Conservation (phyloP, 2,888 invertebrate species). For the Osmoderma eremita region DNA sequence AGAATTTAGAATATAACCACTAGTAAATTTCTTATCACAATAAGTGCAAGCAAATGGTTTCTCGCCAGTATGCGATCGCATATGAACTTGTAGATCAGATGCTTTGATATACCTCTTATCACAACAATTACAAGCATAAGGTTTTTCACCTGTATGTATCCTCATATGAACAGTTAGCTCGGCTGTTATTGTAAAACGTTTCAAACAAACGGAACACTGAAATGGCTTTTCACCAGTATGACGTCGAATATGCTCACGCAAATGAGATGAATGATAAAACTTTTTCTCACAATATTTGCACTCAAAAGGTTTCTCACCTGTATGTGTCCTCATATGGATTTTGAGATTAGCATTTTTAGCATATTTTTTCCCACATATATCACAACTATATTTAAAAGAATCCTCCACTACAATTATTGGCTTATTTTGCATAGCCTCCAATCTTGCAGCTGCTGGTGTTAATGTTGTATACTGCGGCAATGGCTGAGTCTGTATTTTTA, state of each 20-base stretch:
- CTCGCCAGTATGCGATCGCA: constrained; percentile 62
- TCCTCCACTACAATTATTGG: constrained; percentile 43
- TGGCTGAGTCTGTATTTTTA: constrained; percentile 28
- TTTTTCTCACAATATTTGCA: constrained; percentile 62
- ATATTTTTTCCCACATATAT: constrained; percentile 59
- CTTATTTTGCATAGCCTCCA: constrained; percentile 40
- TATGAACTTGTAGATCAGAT: constrained; percentile 66
- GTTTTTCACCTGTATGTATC: constrained; percentile 68
- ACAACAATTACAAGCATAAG: constrained; percentile 67
- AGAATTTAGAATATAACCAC: constrained; percentile 70
- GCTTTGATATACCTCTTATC: constrained; percentile 68
- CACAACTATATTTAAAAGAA: constrained; percentile 55
- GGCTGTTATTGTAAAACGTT: constrained; percentile 60
- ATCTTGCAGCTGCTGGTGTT: constrained; percentile 34
- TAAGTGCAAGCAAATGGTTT: constrained; percentile 58
- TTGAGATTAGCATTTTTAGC: constrained; percentile 60
- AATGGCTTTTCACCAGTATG: constrained; percentile 62
- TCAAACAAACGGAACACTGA: constrained; percentile 59
- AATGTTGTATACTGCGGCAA: constrained; percentile 28
- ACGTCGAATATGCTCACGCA: constrained; percentile 59
- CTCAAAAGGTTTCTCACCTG: constrained; percentile 62
- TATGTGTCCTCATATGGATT: constrained; percentile 61
- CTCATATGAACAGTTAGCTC: constrained; percentile 65
- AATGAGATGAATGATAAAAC: constrained; percentile 61
- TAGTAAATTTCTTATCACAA: constrained; percentile 67